Conservation (phyloP, 1,140 invertebrate species). For the Gonioctena quinquepunctata region DNA sequence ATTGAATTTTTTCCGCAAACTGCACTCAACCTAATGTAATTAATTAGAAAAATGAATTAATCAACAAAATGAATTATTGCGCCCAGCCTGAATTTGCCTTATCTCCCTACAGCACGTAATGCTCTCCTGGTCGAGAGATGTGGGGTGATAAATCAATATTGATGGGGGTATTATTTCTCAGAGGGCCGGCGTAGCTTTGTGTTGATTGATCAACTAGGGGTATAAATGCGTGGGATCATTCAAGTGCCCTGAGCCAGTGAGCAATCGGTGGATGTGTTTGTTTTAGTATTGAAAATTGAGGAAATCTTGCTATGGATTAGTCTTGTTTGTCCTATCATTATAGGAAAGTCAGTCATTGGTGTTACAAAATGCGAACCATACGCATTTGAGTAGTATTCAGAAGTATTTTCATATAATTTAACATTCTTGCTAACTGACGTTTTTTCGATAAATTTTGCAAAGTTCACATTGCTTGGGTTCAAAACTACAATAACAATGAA, state of each 20-base stretch:
- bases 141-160: neutral
- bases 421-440: too few relatives aligned
- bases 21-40: neutral
- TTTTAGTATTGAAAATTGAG: too few relatives aligned
- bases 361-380: too few relatives aligned
- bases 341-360: too few relatives aligned
- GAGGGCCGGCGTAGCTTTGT: neutral
- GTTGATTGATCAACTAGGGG: neutral
- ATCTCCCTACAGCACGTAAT: neutral
- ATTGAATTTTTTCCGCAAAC: neutral
- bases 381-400: too few relatives aligned
- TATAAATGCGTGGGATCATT: neutral
- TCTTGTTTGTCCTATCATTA: too few relatives aligned
- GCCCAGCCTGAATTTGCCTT: neutral
- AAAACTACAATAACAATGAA: too few relatives aligned
- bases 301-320: too few relatives aligned
- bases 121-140: neutral
- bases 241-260: neutral
- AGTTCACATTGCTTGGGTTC: too few relatives aligned
- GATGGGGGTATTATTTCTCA: neutral
- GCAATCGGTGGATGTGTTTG: neutral
- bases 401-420: too few relatives aligned
- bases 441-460: too few relatives aligned
- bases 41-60: neutral
- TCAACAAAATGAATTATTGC: neutral